Conservation (phyloP, 2,888 invertebrate genomes). For the Thysanoteuthis rhombus region DNA sequence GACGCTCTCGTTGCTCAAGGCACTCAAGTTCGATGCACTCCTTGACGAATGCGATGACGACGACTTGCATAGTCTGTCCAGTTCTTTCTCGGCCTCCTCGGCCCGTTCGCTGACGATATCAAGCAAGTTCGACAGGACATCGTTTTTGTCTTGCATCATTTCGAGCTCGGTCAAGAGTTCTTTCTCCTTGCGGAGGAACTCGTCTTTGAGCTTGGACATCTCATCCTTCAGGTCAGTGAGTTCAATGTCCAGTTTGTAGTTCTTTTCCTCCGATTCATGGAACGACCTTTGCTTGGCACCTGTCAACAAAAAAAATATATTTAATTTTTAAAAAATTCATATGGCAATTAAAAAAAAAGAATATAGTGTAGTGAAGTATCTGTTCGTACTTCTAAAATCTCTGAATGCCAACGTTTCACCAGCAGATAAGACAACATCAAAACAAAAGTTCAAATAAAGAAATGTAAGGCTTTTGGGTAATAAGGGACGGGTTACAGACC, state of each 20-base stretch:
- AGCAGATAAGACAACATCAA: too few relatives aligned
- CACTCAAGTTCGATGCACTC: constrained; percentile 50
- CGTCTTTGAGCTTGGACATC: constrained; percentile 44
- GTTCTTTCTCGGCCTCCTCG: constrained; percentile 61
- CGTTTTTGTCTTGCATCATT: constrained; percentile 45
- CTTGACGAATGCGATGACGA: constrained; percentile 39
- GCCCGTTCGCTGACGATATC: constrained; percentile 65
- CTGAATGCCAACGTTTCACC: too few relatives aligned
- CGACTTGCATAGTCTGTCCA: constrained; percentile 45
- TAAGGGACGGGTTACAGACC: too few relatives aligned
- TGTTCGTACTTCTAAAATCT: too few relatives aligned
- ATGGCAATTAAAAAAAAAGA: too few relatives aligned
- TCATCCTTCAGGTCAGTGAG: constrained; percentile 42
- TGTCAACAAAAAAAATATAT: neutral
- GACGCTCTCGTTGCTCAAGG: constrained; percentile 54
- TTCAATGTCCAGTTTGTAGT: constrained; percentile 73
- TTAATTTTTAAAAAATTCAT: too few relatives aligned
- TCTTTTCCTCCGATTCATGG: constrained; percentile 73
- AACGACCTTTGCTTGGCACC: neutral
- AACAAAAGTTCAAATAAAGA: too few relatives aligned
- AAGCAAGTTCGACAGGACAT: constrained; percentile 59
- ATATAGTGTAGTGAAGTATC: too few relatives aligned
- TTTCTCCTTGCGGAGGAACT: constrained; percentile 41
- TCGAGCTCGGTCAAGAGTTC: constrained; percentile 43
- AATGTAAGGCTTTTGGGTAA: too few relatives aligned